These are phyloP conservation scores for Trichogramma evanescens DNA, from an alignment of 2,888 invertebrate species.

Conservation along the genomic window DNA sequence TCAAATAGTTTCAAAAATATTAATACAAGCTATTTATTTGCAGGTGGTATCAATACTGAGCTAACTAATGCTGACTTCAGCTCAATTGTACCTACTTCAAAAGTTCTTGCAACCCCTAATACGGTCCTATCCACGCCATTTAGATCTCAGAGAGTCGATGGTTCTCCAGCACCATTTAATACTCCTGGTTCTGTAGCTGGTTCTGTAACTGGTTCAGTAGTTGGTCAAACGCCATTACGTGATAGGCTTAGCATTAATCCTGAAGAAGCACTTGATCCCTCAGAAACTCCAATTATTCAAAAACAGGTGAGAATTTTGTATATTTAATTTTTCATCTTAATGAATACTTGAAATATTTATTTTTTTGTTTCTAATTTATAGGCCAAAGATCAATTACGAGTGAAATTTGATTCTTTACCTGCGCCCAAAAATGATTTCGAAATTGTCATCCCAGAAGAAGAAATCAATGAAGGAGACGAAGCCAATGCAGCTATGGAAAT, in stretches of 20 bases:
- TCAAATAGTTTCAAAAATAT: background rate
- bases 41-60: conserved; percentile 87
- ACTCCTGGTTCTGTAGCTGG: conserved; percentile 56
- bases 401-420: conserved; percentile 76
- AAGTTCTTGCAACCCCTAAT: conserved; percentile 75
- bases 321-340: background rate
- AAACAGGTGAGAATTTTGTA: conserved; percentile 50
- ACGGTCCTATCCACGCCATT: conserved; percentile 85
- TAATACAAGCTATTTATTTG: background rate
- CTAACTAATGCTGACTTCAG: conserved; percentile 84
- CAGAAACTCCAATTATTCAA: conserved; percentile 66
- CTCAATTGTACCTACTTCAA: conserved; percentile 69
- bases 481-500: conserved; percentile 30
- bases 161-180: conserved; percentile 45
- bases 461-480: conserved; percentile 52
- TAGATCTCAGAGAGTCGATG: conserved; percentile 63
- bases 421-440: conserved; percentile 95
- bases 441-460: conserved; percentile 89
- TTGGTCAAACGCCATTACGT: conserved; percentile 61
- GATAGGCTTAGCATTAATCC: conserved; percentile 94
- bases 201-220: conserved; percentile 48
- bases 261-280: conserved; percentile 68
- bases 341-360: background rate
- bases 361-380: conserved; percentile 31
- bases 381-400: conserved; percentile 66